Evolutionary conservation across 2,888 invertebrate genomes (phyloP), one percentile per base, ranked within the genome.

Genomic region (Drepanosiphum platanoidis): DNA sequence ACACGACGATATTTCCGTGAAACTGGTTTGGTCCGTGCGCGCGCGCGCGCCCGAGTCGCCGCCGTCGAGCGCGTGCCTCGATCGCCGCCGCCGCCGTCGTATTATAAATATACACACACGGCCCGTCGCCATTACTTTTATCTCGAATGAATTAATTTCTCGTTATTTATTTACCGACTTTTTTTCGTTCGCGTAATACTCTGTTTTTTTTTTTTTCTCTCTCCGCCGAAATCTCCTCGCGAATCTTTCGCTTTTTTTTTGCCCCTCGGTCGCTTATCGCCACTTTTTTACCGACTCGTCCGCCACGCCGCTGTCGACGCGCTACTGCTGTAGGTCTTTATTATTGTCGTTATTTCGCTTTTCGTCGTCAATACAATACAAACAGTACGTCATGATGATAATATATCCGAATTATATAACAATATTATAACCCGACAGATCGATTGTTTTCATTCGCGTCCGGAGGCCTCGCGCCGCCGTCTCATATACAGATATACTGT

Each of bases 21-120:
- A 83, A 83, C 83, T 75, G 83, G 83, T 84, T 84, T 84, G 68
- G 83, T 84, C 83, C 83, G 83, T 83, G 83, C 83, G 46, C 52
- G 81, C 71, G 27, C 70, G 15, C 32, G 66, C 74, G 32, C 42
- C 66, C 64, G 52, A 66, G 68, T 68, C 36, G 58, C 64, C 61
- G 58, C 80, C 80, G 80, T 39, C 52, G 18, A 83, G 82, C 83
- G 83, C 83, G 83, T 84, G 83, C 83, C 82, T 83, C 64, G 42
- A 71, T 70, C 27, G 30, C 52, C 46, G 52, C 68, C 68, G 68
- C 66, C 79, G 27, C 39, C 27, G 18, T 18, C 46, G 46, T 72
- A 18, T 22, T 72, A 27, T 61, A 22, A 27, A 11, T 18, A 61
- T 18, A 52, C 15, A 3, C 27, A 46, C 46, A 75, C 74, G 15